Base-by-base conservation (phyloP, 2,113 vertebrate genomes). In the Amphilophus citrinellus region DNA sequence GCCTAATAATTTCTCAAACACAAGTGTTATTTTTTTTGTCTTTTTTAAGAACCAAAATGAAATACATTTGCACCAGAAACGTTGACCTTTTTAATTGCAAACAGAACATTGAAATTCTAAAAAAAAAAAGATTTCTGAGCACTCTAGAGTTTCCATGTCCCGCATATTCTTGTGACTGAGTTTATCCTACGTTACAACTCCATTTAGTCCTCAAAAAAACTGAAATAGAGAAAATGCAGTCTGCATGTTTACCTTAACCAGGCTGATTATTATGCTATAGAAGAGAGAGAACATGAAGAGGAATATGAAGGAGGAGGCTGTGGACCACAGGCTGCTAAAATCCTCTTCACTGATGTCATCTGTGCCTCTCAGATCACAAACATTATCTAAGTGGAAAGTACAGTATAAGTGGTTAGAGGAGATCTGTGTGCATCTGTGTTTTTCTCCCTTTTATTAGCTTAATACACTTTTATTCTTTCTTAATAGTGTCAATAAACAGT, bases 271-370 rank as follows among this genome's bases (percentile, higher is more conserved):
- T n/a, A n/a, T n/a, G n/a, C n/a, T n/a, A n/a, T n/a, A n/a, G n/a
- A n/a, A n/a, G n/a, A n/a, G n/a, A n/a, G n/a, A n/a, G n/a, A n/a
- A 79, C 58, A 87, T 77, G 82, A 92, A 90, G 85, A 90, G 78
- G 0, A 82, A 79, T 57, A 90, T 80, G 80, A 82, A 87, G 32
- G 78, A 82, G 58, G 30, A 62, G 62, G 84, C 6, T 84, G 80
- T 90, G 77, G 73, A 85, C 83, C 84, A 92, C 61, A 92, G 80
- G 76, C 87, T 92, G 61, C 80, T 77, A 66, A 77, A 30, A n/a
- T 90, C 84, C 7, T 87, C 88, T n/a, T 84, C 79, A 39, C 0
- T 2, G 10, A 3, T 32, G 15, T 22, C n/a, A 2, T 81, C 71
- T 60, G 3, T 50, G 60, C 61, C 73, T 77, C 17, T 75, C 57